These are phyloP conservation scores for Sebastolobus alascanus DNA, from an alignment of 2,797 vertebrate species.

Conservation along the genomic window DNA sequence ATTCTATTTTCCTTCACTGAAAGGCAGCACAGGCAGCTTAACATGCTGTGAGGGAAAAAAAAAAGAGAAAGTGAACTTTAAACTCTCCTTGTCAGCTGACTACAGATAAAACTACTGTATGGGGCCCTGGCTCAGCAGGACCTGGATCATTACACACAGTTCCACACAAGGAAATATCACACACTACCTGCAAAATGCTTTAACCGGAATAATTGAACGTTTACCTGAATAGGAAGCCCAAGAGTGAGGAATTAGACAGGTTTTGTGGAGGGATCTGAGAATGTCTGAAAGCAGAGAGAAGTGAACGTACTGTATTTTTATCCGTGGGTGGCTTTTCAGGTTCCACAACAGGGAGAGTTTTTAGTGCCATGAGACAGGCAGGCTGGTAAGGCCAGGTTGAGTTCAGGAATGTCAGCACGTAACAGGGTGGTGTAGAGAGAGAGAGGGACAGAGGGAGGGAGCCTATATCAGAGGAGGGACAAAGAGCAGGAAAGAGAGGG, in stretches of 20 bases:
- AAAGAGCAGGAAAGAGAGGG: constrained; percentile 59
- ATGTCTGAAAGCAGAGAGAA: constrained; percentile 4
- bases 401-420: constrained; percentile 72
- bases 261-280: constrained; percentile 8
- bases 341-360: constrained; percentile 54
- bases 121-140: constrained; percentile 9
- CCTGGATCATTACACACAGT: constrained; percentile 12
- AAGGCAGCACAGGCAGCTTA: not conserved
- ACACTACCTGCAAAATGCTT: not conserved
- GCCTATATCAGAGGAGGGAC: constrained; percentile 59
- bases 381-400: constrained; percentile 61
- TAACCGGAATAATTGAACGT: not conserved
- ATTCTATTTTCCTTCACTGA: not conserved
- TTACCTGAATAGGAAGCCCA: not conserved
- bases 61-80: constrained; percentile 69
- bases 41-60: not conserved
- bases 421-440: constrained; percentile 61
- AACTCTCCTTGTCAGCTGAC: constrained; percentile 75
- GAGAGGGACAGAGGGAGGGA: constrained; percentile 48
- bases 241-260: not conserved
- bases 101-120: constrained; percentile 40
- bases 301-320: constrained; percentile 11
- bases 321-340: constrained; percentile 72
- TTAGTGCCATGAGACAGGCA: constrained; percentile 17
- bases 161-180: constrained; percentile 5